Evolutionary conservation across 1,140 invertebrate genomes (phyloP).

Genomic region (Oncopeltus fasciatus): DNA sequence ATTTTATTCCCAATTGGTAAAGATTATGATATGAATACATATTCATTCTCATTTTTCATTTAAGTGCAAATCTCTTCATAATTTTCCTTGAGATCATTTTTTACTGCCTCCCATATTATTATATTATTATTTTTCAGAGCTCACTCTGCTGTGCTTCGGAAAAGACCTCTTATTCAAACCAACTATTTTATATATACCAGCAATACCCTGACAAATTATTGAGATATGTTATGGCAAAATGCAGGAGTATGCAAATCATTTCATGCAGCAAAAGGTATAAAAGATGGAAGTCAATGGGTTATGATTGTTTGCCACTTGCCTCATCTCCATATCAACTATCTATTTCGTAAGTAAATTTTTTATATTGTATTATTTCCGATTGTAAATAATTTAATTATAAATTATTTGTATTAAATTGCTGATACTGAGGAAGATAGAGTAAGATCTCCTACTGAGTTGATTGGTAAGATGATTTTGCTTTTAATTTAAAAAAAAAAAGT

Average conservation of each 20-base stretch:
- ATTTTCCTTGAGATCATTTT: background rate
- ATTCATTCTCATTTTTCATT: background rate
- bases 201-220: constrained; percentile 48
- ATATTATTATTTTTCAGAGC: constrained; percentile 31
- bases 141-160: constrained; percentile 44
- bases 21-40: constrained; percentile 17
- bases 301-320: constrained; percentile 31
- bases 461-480: too few relatives aligned
- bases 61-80: background rate
- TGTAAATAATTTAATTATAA: too few relatives aligned
- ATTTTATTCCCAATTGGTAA: too few relatives aligned
- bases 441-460: too few relatives aligned
- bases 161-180: constrained; percentile 43
- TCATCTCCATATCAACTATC: constrained; percentile 39
- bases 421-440: too few relatives aligned
- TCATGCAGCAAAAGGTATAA: constrained; percentile 32
- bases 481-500: too few relatives aligned
- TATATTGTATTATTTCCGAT: too few relatives aligned
- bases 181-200: constrained; percentile 55
- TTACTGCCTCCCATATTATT: background rate
- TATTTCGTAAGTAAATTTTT: constrained; percentile 25
- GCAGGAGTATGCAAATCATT: constrained; percentile 41
- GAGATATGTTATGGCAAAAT: constrained; percentile 39
- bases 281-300: constrained; percentile 1
- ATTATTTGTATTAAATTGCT: too few relatives aligned